Conservation (phyloP, 2,888 invertebrate genomes). For the Chrysolina haemoptera region DNA sequence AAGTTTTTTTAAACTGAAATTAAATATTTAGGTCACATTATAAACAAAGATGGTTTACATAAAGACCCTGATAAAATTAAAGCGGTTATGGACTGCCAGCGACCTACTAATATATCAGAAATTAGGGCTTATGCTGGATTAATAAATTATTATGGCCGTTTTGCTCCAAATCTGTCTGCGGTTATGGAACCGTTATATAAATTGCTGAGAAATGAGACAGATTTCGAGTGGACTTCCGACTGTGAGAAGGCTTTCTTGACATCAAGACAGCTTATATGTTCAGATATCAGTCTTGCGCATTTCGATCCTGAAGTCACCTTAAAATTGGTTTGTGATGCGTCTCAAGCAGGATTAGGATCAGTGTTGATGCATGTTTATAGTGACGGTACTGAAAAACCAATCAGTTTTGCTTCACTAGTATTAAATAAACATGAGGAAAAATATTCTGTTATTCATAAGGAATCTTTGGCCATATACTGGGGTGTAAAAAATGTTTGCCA, state of each 20-base stretch:
- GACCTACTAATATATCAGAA: conserved; percentile 28
- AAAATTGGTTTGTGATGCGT: conserved; percentile 35
- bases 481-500: conserved; percentile 30
- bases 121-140: conserved; percentile 28
- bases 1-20: too few relatives aligned
- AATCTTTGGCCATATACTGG: conserved; percentile 30
- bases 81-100: conserved; percentile 19
- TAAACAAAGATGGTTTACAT: conserved; percentile 31
- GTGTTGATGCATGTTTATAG: conserved; percentile 33
- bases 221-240: conserved; percentile 32
- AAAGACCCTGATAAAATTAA: conserved; percentile 27
- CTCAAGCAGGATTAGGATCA: conserved; percentile 19
- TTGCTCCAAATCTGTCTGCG: conserved; percentile 27
- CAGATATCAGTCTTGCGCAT: conserved; percentile 25
- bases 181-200: conserved; percentile 28
- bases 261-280: conserved; percentile 26
- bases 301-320: conserved; percentile 29
- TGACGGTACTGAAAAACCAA: conserved; percentile 35
- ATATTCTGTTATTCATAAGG: conserved; percentile 35
- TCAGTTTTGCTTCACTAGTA: conserved; percentile 31
- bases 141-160: conserved; percentile 37
- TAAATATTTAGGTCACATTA: too few relatives aligned
- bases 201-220: conserved; percentile 18
- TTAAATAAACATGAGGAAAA: conserved; percentile 31
- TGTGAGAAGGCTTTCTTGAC: conserved; percentile 33